phyloP scores from a whole-genome alignment of 2,888 invertebrate species.

The Busseola fusca region DNA sequence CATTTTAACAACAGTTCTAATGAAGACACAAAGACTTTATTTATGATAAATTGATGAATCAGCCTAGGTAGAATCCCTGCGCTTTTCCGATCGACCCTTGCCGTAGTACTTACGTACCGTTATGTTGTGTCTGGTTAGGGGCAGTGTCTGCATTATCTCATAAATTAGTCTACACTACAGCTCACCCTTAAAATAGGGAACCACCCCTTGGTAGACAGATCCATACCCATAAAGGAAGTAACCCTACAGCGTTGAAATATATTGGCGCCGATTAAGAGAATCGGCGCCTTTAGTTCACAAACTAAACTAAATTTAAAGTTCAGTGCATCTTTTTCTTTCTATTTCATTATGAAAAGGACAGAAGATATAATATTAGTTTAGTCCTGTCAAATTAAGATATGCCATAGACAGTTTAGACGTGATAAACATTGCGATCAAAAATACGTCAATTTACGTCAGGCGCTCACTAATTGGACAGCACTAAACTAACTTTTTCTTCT shows the following conservation, averaged over 20 bases:
- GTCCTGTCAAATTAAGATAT: no score
- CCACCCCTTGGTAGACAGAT: conserved; percentile 28
- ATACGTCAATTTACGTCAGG: no score
- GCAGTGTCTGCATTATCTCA: conserved; percentile 22
- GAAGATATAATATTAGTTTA: no score
- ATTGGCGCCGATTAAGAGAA: no score
- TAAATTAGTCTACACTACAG: conserved; percentile 31
- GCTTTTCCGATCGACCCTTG: not conserved
- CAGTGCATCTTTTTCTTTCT: no score
- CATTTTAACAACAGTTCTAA: not conserved
- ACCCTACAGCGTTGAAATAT: not conserved
- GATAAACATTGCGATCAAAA: no score
- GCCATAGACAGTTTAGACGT: no score
- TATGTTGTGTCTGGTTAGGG: conserved; percentile 7
- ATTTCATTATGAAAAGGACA: no score
- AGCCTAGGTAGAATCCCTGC: not conserved
- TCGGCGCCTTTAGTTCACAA: no score
- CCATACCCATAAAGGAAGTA: conserved; percentile 1
- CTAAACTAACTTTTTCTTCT: no score
- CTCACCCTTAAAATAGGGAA: conserved; percentile 26
- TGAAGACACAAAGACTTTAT: conserved; percentile 20
- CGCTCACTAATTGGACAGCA: no score
- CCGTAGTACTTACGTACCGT: not conserved
- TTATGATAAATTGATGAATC: conserved; percentile 11
- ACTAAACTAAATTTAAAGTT: no score